Conservation (phyloP, 2,797 vertebrate genomes). For the Hippoglossus hippoglossus region DNA sequence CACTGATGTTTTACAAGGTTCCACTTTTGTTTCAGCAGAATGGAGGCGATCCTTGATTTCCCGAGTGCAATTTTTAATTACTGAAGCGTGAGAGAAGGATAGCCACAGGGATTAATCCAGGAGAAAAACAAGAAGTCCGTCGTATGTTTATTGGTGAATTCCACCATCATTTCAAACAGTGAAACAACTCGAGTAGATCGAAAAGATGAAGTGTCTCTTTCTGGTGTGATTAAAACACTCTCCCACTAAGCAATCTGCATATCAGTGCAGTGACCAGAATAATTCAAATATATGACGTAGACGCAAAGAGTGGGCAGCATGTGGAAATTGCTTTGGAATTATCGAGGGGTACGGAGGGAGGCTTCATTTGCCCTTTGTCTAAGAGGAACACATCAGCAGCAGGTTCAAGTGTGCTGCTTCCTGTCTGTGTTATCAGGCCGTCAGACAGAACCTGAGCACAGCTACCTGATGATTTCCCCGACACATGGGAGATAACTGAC, state of each 20-base stretch:
- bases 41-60: constrained; percentile 68
- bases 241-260: constrained; percentile 50
- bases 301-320: constrained; percentile 24
- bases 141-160: constrained; percentile 51
- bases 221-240: constrained; percentile 60
- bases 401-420: constrained; percentile 45
- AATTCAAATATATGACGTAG: constrained; percentile 57
- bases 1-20: constrained; percentile 38
- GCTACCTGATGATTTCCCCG: constrained; percentile 64
- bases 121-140: constrained; percentile 48
- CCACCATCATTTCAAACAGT: constrained; percentile 42
- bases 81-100: constrained; percentile 54
- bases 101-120: constrained; percentile 56
- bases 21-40: constrained; percentile 36
- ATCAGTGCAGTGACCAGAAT: constrained; percentile 63
- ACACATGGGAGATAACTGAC: constrained; percentile 73
- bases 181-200: constrained; percentile 54
- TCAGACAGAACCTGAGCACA: constrained; percentile 49
- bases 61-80: constrained; percentile 71
- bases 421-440: constrained; percentile 64
- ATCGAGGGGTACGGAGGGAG: constrained; percentile 12
- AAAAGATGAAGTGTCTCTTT: constrained; percentile 46
- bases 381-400: constrained; percentile 41
- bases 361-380: constrained; percentile 39
- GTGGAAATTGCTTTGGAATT: constrained; percentile 30